These are phyloP conservation scores for Synanthedon formicaeformis DNA, from an alignment of 2,888 invertebrate genomes.

Conservation along the genomic window DNA sequence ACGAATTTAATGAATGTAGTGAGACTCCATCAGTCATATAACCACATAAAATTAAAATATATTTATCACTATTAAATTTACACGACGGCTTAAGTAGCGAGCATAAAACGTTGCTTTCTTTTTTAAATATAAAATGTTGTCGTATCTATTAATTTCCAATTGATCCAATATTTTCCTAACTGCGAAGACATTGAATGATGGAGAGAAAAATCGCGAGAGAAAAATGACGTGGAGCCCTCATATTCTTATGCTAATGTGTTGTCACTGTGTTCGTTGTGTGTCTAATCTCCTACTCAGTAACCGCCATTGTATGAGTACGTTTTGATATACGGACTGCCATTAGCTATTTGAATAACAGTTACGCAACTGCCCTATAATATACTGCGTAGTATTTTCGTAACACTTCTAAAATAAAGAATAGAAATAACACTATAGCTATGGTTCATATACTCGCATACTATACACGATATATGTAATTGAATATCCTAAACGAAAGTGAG, in stretches of 20 bases:
- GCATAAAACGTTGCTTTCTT: no score
- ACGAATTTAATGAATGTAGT: no score
- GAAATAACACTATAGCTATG: neutral
- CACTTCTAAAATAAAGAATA: neutral
- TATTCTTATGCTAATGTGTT: slow-evolving; percentile 1
- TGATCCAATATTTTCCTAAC: neutral
- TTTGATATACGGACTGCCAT: neutral
- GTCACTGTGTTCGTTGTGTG: neutral
- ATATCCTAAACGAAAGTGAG: no score
- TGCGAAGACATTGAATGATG: slow-evolving; percentile 1
- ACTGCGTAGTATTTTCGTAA: neutral
- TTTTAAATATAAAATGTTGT: no score
- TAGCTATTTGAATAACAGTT: neutral
- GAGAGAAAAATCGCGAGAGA: neutral
- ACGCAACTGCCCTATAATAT: neutral
- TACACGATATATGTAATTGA: no score
- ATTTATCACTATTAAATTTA: no score
- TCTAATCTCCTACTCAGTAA: neutral
- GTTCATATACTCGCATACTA: no score
- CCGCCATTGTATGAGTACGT: neutral
- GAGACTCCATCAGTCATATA: no score
- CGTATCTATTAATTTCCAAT: no score
- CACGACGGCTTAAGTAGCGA: no score
- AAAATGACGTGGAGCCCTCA: neutral
- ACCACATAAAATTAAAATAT: no score